These are phyloP conservation scores for Coleophora flavipennella DNA, from an alignment of 2,888 invertebrate species.

Conservation along the genomic window DNA sequence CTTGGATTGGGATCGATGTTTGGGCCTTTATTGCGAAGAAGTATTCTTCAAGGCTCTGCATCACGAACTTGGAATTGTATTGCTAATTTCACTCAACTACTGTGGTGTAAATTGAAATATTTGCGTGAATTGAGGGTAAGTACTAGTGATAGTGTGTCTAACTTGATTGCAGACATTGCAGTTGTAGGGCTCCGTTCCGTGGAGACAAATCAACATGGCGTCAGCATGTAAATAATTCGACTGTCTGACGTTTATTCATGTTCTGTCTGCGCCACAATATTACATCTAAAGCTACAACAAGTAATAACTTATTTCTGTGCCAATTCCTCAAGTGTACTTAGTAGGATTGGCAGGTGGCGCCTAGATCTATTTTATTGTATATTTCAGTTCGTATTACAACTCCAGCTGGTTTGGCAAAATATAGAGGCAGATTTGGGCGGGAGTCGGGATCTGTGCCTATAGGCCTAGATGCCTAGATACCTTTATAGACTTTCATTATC, in stretches of 20 bases:
- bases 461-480: too few species aligned
- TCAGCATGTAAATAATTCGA: slow-evolving; percentile 62
- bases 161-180: slow-evolving; percentile 23
- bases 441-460: too few species aligned
- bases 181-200: slow-evolving; percentile 50
- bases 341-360: too few species aligned
- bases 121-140: slow-evolving; percentile 68
- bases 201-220: slow-evolving; percentile 67
- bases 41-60: slow-evolving; percentile 78
- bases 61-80: slow-evolving; percentile 79
- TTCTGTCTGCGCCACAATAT: too few species aligned
- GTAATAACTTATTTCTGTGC: too few species aligned
- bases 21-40: slow-evolving; percentile 76
- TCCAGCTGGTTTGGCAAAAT: too few species aligned
- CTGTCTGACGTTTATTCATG: slow-evolving; percentile 33
- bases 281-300: too few species aligned
- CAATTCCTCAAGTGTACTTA: too few species aligned
- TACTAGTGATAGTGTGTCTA: slow-evolving; percentile 28
- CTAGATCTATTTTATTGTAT: too few species aligned
- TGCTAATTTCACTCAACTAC: slow-evolving; percentile 71
- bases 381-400: too few species aligned
- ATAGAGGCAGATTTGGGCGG: too few species aligned
- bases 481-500: too few species aligned
- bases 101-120: slow-evolving; percentile 76
- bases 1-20: slow-evolving; percentile 78